phyloP scores from a whole-genome alignment of 53 echinoderm and acorn worm species.

The Temnopleurus reevesii region DNA sequence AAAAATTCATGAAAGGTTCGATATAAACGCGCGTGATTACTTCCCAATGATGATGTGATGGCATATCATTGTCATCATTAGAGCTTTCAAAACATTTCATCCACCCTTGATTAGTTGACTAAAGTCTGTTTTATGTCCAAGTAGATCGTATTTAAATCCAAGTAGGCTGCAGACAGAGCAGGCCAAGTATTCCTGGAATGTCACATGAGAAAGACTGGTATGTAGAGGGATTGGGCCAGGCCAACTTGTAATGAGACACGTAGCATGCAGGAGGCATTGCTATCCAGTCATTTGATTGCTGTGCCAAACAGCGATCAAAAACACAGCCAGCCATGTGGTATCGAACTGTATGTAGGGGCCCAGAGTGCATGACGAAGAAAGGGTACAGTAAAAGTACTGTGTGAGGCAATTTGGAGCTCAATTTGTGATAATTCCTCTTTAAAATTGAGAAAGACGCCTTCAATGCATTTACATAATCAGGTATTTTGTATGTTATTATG shows the following conservation, averaged over 20 bases:
- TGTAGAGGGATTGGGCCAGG: not conserved
- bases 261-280: not conserved
- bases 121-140: not conserved
- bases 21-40: not conserved
- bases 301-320: not conserved
- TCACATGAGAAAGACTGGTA: constrained; percentile 18
- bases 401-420: too few relatives aligned
- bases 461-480: too few relatives aligned
- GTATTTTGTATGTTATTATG: too few relatives aligned
- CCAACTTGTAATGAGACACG: constrained; percentile 30
- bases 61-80: not conserved
- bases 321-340: not conserved
- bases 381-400: too few relatives aligned
- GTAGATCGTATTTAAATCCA: not conserved
- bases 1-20: too few relatives aligned
- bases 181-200: not conserved
- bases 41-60: not conserved
- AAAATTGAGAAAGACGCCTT: too few relatives aligned
- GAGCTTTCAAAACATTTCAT: not conserved
- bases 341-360: not conserved
- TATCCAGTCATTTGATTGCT: not conserved
- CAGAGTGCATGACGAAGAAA: too few relatives aligned
- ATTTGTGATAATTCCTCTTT: too few relatives aligned
- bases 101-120: not conserved
- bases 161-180: not conserved